These are phyloP conservation scores for Calcarius lapponicus DNA, from an alignment of 2,797 vertebrate genomes.

Conservation along the genomic window DNA sequence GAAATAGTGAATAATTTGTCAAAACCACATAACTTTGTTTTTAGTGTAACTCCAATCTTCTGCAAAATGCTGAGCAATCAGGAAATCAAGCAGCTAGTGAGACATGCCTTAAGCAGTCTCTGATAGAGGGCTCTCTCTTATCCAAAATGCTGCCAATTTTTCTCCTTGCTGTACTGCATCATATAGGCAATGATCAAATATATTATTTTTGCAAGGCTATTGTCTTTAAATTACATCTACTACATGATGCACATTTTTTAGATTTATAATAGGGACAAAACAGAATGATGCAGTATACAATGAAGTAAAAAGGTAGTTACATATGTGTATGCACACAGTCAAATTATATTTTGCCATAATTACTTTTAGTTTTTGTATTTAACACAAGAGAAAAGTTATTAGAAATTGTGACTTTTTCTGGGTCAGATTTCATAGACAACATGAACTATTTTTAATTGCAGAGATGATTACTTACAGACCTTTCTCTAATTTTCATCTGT, in stretches of 20 bases:
- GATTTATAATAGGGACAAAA: background rate
- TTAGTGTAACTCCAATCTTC: constrained; percentile 20
- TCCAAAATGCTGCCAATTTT: background rate
- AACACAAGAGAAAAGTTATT: background rate
- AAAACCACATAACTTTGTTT: constrained; percentile 13
- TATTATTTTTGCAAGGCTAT: background rate
- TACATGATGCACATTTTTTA: background rate
- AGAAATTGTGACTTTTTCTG: background rate
- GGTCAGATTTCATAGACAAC: background rate
- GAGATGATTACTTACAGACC: background rate
- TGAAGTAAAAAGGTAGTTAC: background rate
- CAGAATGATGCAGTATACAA: background rate
- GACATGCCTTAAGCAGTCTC: background rate
- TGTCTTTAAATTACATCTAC: background rate
- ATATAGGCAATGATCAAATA: background rate
- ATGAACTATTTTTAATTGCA: background rate
- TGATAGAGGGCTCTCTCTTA: background rate
- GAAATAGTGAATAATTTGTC: constrained; percentile 19
- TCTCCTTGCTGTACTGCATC: background rate
- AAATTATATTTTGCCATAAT: background rate
- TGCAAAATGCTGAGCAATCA: constrained; percentile 54
- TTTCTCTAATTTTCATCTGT: background rate
- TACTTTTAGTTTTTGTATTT: background rate
- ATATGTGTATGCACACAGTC: rapidly evolving
- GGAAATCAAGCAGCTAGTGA: constrained; percentile 28